phyloP scores from a whole-genome alignment of 35 echinoderm and acorn worm species.

The Acanthaster planci region DNA sequence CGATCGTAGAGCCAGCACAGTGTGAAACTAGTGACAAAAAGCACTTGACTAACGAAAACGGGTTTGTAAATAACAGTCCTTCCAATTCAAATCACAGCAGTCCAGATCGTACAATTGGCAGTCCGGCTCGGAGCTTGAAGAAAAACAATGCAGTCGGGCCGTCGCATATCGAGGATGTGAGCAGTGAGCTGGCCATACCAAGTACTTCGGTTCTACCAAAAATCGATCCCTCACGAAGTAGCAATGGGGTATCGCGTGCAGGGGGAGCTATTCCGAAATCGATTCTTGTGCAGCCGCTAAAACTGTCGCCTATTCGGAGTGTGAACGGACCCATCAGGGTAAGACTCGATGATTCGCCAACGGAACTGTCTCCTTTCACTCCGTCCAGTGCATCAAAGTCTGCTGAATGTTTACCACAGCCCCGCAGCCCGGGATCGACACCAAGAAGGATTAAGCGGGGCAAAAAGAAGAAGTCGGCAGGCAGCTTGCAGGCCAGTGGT shows the following conservation, averaged over 20 bases:
- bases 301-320: constrained; percentile 32
- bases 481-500: not conserved
- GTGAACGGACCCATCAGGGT: constrained; percentile 17
- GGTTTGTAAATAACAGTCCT: not conserved
- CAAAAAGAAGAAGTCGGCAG: constrained; percentile 18
- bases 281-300: constrained; percentile 28
- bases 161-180: not conserved
- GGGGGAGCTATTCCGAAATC: constrained; percentile 36
- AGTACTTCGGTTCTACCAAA: not conserved
- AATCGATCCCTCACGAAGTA: not conserved
- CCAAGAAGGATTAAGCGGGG: not conserved
- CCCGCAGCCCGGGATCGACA: not conserved
- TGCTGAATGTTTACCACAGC: not conserved
- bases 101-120: not conserved
- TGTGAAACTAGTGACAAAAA: not conserved
- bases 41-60: not conserved
- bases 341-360: not conserved
- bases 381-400: not conserved
- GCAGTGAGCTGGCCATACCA: not conserved
- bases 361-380: not conserved
- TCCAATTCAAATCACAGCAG: constrained; percentile 1
- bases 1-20: constrained; percentile 22
- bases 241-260: not conserved
- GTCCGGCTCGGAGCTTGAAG: not conserved
- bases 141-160: not conserved